phyloP scores from a whole-genome alignment of 2,113 vertebrate genomes.

The Oreochromis tanganicae region DNA sequence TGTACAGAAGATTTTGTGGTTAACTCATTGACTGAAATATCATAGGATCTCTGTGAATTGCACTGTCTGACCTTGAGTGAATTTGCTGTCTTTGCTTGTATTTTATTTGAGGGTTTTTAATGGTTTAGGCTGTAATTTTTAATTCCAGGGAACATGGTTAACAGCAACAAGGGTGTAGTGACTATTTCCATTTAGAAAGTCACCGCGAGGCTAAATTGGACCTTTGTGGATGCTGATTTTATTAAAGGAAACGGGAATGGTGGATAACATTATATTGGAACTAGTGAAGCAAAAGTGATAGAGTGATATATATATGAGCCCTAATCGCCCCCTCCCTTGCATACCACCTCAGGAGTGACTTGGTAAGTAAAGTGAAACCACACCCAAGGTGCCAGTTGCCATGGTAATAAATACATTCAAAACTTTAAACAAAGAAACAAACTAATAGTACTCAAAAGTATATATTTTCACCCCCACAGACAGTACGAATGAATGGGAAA shows the following conservation, averaged over 20 bases:
- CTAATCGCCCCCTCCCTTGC: rapidly evolving
- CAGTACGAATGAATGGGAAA: rapidly evolving
- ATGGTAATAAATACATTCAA: neutral
- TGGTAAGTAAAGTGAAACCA: neutral
- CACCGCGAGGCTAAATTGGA: neutral
- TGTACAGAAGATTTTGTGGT: neutral
- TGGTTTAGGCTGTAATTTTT: neutral
- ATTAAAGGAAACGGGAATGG: neutral
- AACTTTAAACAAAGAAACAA: rapidly evolving
- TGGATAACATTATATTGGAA: neutral
- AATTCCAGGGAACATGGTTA: neutral
- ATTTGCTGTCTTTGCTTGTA: neutral
- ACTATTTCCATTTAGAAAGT: neutral
- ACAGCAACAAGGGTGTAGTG: neutral
- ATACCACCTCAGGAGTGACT: neutral
- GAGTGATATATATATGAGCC: neutral
- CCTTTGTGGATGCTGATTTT: neutral
- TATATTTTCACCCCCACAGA: neutral
- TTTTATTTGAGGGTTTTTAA: neutral
- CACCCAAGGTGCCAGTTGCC: neutral
- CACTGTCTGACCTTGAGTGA: neutral
- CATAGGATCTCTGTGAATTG: neutral
- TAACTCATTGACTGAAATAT: neutral
- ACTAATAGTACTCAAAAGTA: neutral
- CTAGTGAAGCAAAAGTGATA: neutral